phyloP scores from a whole-genome alignment of 2,113 vertebrate species.

The Neomonachus schauinslandi region DNA sequence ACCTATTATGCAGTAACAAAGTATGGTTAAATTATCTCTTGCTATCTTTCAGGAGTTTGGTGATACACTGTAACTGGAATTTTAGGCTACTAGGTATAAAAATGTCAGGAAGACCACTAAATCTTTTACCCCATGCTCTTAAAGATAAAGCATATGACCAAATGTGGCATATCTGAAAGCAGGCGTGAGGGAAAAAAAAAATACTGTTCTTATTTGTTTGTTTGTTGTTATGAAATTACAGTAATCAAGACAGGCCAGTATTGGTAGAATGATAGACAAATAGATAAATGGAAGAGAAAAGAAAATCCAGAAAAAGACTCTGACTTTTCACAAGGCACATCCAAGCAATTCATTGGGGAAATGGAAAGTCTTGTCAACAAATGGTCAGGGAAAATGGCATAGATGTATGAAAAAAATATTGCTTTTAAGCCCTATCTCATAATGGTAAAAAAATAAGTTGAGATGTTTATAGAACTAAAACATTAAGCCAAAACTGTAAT shows the following conservation, averaged over 20 bases:
- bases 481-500: neutral
- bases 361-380: neutral
- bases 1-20: neutral
- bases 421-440: neutral
- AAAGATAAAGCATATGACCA: neutral
- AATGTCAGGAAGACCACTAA: neutral
- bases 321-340: neutral
- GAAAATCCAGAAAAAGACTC: neutral
- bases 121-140: neutral
- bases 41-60: neutral
- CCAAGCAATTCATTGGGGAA: neutral
- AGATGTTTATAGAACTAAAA: neutral
- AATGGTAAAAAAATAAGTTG: neutral
- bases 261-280: neutral
- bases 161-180: neutral
- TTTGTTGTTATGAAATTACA: neutral
- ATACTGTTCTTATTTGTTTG: neutral
- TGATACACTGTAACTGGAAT: neutral
- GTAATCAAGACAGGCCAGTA: neutral
- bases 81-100: neutral
- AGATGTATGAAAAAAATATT: neutral
- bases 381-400: neutral
- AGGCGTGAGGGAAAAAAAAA: neutral
- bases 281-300: neutral
- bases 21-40: neutral